Evolutionary conservation across 2,888 invertebrate genomes (phyloP), one percentile per base, ranked within the genome.

Genomic region (Lepidochrysops patricia): DNA sequence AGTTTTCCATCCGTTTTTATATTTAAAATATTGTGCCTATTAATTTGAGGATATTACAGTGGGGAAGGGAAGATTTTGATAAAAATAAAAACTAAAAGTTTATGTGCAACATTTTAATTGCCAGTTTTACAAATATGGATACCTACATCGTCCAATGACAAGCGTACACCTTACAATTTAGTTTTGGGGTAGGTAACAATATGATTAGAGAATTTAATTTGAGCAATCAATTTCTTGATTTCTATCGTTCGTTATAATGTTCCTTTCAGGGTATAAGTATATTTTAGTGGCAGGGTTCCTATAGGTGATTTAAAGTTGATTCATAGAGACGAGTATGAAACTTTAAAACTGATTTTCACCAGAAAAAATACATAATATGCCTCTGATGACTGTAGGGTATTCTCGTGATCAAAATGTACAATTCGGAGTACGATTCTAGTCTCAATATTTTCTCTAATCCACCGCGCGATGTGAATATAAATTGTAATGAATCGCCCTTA

Each of bases 171-270:
- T 75, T 69, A 68, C 70, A 71, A 64, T 68, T 37, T 48, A 37
- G 68, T 65, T 68, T 69, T 69, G 67, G 70, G 70, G 72, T 77
- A 77, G 82, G 79, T 82, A 83, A 82, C 79, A 72, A 72, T 71
- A 34, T 57, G 34, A 27, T 71, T 67, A 70, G 72, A 73, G 61
- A 73, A 62, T 57, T 69, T 69, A 56, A 49, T 73, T 85, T 85
- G 85, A 84, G 85, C 84, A 84, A 83, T 75, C 73, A 71, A 70
- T 70, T 68, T 68, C 68, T 59, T 59, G 50, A 50, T 59, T 50
- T 49, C 50, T 52, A 52, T 19, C 15, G 26, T 9, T 57, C 13
- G 3, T 26, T 52, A 49, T 34, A 52, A 52, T 59, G 54, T 32
- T 54, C 54, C 54, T 29, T 54, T 29, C 4, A 54, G 54, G 54